These are phyloP conservation scores for Chironomus tentans DNA, from an alignment of 2,888 invertebrate genomes.

Conservation along the genomic window DNA sequence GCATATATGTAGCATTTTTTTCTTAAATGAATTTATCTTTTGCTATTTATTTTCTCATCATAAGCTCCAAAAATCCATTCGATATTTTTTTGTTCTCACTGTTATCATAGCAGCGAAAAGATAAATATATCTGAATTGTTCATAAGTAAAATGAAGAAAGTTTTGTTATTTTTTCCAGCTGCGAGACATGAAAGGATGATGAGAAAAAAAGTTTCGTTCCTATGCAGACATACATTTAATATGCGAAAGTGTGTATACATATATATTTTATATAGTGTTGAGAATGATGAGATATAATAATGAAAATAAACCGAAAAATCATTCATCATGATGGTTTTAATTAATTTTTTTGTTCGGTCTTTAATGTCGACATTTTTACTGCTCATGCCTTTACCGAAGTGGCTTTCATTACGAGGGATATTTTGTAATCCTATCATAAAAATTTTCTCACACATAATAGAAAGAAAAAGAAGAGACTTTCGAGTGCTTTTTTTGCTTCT, in stretches of 20 bases:
- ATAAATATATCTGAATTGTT: no score
- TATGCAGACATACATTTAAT: background rate
- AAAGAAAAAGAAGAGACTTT: background rate
- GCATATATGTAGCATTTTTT: background rate
- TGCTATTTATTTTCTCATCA: no score
- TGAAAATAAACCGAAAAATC: background rate
- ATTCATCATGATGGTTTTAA: background rate
- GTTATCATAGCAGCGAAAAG: no score
- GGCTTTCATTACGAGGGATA: background rate
- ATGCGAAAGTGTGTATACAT: no score
- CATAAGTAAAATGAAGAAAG: no score
- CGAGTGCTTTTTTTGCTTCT: no score
- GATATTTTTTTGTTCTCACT: no score
- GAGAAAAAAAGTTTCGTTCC: background rate
- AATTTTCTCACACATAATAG: background rate
- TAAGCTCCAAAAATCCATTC: no score
- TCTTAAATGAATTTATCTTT: no score
- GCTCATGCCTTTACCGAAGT: background rate
- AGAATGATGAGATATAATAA: background rate
- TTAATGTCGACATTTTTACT: background rate
- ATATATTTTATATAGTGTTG: background rate
- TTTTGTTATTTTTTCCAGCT: background rate
- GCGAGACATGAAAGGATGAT: background rate
- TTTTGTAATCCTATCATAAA: background rate
- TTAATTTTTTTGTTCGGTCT: background rate